phyloP scores from a whole-genome alignment of 2,797 vertebrate species.

The Mormyrus hasselquistii region DNA sequence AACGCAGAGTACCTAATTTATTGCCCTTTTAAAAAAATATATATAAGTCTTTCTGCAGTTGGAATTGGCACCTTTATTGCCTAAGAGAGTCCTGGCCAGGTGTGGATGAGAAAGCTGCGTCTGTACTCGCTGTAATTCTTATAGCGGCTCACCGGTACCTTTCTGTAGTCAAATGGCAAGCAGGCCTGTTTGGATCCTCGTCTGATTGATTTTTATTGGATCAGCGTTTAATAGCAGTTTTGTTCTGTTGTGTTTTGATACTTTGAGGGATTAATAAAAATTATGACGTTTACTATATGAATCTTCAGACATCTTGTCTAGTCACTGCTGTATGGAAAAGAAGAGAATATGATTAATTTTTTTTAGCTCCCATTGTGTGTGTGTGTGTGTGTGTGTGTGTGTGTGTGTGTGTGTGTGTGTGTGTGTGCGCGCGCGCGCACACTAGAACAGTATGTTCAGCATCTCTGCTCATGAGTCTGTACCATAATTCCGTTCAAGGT shows the following conservation, averaged over 20 bases:
- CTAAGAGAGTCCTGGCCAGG: constrained; percentile 33
- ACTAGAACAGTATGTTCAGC: neutral
- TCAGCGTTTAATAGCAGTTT: neutral
- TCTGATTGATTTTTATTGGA: constrained; percentile 50
- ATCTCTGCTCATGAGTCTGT: neutral
- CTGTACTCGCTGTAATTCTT: constrained; percentile 12
- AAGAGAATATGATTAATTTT: constrained; percentile 20
- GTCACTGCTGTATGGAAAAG: neutral
- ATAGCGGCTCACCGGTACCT: constrained; percentile 36
- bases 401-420: constrained; percentile 36
- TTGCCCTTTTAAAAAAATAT: neutral
- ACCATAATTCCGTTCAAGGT: neutral
- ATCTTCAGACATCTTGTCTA: neutral
- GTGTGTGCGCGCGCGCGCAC: constrained; percentile 39
- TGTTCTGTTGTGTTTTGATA: constrained; percentile 6
- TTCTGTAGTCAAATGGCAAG: constrained; percentile 31
- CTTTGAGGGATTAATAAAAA: neutral
- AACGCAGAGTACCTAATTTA: neutral
- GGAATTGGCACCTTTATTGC: constrained; percentile 34
- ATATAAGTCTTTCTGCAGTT: constrained; percentile 24
- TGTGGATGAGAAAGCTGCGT: constrained; percentile 30
- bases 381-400: neutral
- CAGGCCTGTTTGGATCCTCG: constrained; percentile 52
- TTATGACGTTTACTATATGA: neutral
- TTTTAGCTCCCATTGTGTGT: constrained; percentile 14